Evolutionary conservation across 2,113 vertebrate species (phyloP).

Genomic region (Ptyas mucosa): DNA sequence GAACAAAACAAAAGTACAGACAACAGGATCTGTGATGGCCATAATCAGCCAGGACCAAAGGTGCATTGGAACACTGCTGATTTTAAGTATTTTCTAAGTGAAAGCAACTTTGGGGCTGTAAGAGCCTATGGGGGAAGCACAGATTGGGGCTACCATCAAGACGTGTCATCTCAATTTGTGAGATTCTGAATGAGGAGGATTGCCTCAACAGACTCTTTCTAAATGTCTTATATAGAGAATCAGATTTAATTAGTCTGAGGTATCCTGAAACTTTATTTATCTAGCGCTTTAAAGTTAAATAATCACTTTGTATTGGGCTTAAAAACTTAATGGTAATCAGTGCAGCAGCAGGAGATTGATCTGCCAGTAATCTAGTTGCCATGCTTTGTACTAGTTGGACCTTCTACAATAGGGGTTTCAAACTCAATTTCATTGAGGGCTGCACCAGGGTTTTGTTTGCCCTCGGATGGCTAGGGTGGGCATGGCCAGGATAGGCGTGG

Average conservation of each 20-base stretch:
- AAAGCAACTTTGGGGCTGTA: not conserved
- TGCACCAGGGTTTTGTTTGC: too few species aligned
- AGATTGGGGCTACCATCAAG: not conserved
- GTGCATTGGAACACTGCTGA: too few species aligned
- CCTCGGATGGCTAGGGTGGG: too few species aligned
- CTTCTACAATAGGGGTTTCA: not conserved
- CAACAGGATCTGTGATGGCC: not conserved
- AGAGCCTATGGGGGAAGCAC: not conserved
- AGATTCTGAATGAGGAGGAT: not conserved
- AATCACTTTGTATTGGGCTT: not conserved
- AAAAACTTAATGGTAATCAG: not conserved
- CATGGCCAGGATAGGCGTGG: too few species aligned
- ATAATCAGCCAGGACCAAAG: not conserved
- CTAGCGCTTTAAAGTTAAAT: not conserved
- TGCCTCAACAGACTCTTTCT: not conserved
- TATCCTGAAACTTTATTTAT: not conserved
- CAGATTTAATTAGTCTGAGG: not conserved
- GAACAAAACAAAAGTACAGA: not conserved
- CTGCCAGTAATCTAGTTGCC: not conserved
- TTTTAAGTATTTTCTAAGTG: not conserved
- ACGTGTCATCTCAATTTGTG: not conserved
- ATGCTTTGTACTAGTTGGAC: not conserved
- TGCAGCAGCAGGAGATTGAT: not conserved
- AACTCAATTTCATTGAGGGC: too few species aligned
- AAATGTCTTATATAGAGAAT: not conserved